phyloP scores from a whole-genome alignment of 2,797 vertebrate genomes.

The Cryptoprocta ferox region DNA sequence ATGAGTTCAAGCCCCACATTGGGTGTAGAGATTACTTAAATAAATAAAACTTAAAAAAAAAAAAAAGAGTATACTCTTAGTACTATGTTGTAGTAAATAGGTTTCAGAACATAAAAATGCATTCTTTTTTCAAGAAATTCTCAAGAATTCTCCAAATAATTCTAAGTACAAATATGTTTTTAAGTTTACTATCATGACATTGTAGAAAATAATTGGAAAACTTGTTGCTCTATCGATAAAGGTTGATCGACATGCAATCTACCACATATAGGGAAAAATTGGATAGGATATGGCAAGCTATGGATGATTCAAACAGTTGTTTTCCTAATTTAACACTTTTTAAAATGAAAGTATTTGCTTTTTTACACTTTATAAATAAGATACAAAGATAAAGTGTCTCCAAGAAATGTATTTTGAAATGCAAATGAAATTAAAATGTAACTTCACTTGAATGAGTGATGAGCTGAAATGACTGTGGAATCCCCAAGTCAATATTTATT shows the following conservation, averaged over 20 bases:
- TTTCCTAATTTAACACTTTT: not conserved
- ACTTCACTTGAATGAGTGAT: not conserved
- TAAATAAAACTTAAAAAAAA: not conserved
- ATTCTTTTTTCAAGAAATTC: not conserved
- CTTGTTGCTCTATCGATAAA: not conserved
- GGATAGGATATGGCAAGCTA: not conserved
- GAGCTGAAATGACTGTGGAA: not conserved
- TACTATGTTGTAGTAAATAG: not conserved
- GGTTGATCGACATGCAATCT: not conserved
- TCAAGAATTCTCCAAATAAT: not conserved
- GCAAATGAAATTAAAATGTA: not conserved
- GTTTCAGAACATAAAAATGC: not conserved
- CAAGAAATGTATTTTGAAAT: not conserved
- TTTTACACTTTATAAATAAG: not conserved
- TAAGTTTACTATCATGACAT: not conserved
- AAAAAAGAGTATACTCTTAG: not conserved
- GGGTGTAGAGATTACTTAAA: not conserved
- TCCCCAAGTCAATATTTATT: not conserved
- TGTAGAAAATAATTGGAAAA: not conserved
- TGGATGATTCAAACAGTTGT: not conserved
- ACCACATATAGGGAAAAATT: not conserved
- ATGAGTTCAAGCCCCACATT: not conserved
- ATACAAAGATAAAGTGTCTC: not conserved
- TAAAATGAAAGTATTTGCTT: not conserved
- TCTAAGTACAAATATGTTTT: not conserved